Evolutionary conservation across 2,888 invertebrate genomes (phyloP), one percentile per base, ranked within the genome.

Genomic region (Orthosia incerta): DNA sequence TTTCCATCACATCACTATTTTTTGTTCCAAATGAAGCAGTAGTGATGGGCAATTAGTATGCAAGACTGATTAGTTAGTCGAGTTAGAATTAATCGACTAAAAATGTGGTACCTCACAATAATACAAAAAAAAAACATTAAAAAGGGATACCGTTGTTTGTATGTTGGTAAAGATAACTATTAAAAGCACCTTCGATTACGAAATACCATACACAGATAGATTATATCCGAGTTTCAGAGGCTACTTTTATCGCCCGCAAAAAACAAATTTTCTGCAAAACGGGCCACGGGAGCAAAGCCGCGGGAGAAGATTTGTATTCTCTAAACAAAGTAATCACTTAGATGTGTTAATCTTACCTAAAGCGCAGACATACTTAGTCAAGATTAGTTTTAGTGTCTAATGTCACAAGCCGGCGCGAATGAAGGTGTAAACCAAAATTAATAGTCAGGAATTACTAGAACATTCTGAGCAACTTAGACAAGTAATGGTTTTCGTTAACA

Each of bases 1-100:
- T 83, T 88, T 89, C 87, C 84, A 88, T 89, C 87, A 89, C 87
- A 88, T 89, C 87, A 89, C 87, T 81, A 84, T 31, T 85, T 88
- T 86, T 86, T 81, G 71, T 79, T 69, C 57, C 67, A 48, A 74
- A 76, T 80, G 53, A 74, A 77, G 65, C 51, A 75, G 55, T 83
- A 87, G 86, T 80, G 86, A 71, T 73, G 87, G 66, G 75, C 60
- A 51, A 63, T 71, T 39, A 61, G 26, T 55, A 45, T 56, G 45
- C 1, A 12, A 53, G 13, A 46, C n/a, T 45, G 53, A 31, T 57
- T 48, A 16, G 65, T 79, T 64, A 79, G 67, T 74, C 76, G 79
- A 74, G 16, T 71, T 26, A 4, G 1, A 60, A 51, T 73, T 26
- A 55, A 45, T 62, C 74, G 59, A 82, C 23, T 60, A 45, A 16